phyloP scores from a whole-genome alignment of 2,113 vertebrate species.

The Zootoca vivipara region DNA sequence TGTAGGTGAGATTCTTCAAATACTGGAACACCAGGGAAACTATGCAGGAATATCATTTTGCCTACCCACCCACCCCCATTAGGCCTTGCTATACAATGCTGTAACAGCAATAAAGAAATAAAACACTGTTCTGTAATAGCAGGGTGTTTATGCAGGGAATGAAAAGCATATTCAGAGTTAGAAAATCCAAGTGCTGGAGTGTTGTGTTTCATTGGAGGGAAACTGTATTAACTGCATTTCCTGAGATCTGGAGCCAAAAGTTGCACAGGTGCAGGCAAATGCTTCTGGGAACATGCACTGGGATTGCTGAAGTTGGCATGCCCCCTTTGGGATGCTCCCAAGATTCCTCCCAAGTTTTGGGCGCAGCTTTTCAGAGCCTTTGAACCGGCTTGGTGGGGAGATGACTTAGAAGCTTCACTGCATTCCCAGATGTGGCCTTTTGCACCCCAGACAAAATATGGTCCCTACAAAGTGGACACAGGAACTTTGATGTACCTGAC shows the following conservation, averaged over 20 bases:
- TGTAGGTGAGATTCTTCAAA: neutral
- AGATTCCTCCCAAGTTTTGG: neutral
- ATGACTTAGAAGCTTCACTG: neutral
- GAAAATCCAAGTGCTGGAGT: constrained; percentile 26
- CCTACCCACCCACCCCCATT: neutral
- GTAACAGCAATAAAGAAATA: no score
- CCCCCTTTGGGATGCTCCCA: neutral
- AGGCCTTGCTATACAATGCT: neutral
- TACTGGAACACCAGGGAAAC: neutral
- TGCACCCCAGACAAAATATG: neutral
- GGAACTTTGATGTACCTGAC: constrained; percentile 78
- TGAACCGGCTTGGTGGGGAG: no score
- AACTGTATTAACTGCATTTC: neutral
- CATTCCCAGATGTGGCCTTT: neutral
- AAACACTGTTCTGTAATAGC: no score
- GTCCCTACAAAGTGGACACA: neutral
- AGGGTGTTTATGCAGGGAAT: neutral
- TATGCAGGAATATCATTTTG: neutral
- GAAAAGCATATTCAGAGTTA: constrained; percentile 22
- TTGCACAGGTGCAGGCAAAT: neutral
- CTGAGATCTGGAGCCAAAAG: neutral
- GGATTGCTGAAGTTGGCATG: neutral
- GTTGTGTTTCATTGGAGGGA: neutral
- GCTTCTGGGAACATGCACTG: neutral
- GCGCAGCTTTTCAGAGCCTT: no score